These are phyloP conservation scores for Scolopax rusticola DNA, from an alignment of 2,797 vertebrate genomes.

Conservation along the genomic window DNA sequence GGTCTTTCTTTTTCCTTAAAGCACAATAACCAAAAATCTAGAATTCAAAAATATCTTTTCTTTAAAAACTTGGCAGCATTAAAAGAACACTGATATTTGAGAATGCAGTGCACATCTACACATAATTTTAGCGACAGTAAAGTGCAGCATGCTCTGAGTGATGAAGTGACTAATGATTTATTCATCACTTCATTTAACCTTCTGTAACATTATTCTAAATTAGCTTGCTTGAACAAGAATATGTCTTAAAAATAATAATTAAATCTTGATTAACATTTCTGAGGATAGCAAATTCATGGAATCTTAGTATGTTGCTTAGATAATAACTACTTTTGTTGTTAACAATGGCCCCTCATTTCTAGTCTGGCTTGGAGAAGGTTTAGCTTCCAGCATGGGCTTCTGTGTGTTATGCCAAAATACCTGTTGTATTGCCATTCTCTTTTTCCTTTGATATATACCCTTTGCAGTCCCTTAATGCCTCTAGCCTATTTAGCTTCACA, in stretches of 20 bases:
- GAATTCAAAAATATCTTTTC: not conserved
- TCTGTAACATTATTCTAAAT: slow-evolving; percentile 1
- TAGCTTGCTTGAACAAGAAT: not conserved
- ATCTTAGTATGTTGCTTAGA: not conserved
- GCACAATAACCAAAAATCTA: not conserved
- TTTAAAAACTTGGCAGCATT: not conserved
- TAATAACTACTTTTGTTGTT: not conserved
- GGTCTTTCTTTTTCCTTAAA: not conserved
- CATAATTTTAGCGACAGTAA: not conserved
- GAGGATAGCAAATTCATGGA: not conserved
- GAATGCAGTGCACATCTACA: not conserved
- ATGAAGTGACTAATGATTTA: slow-evolving; percentile 3
- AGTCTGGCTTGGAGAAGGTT: not conserved
- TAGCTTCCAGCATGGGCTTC: not conserved
- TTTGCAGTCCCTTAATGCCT: not conserved
- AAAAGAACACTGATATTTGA: not conserved
- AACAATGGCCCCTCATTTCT: not conserved
- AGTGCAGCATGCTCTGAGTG: not conserved
- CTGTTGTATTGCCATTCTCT: not conserved
- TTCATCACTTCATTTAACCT: slow-evolving; percentile 19
- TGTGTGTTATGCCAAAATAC: not conserved
- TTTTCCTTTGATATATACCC: not conserved
- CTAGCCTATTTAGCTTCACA: not conserved
- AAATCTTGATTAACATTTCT: not conserved
- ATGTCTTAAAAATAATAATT: not conserved